These are phyloP conservation scores for Meloidogyne hapla DNA, from an alignment of 1,140 invertebrate genomes.

Conservation along the genomic window DNA sequence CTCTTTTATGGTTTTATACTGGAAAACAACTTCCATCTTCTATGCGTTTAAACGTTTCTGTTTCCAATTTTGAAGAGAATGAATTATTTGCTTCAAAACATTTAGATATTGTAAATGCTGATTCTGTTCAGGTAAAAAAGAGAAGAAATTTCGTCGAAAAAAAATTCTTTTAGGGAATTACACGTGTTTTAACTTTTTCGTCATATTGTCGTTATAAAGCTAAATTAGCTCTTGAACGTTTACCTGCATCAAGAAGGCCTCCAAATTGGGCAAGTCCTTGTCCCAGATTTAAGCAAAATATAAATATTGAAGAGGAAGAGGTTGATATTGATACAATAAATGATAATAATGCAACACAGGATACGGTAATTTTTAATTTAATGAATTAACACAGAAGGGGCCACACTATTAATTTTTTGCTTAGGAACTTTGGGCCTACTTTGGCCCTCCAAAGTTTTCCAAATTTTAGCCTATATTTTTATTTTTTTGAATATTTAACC, in stretches of 20 bases:
- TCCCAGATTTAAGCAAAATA: background rate
- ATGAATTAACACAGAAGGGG: too few relatives aligned
- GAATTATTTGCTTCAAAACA: conserved; percentile 23
- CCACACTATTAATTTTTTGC: too few relatives aligned
- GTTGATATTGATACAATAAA: too few relatives aligned
- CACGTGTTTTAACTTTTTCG: background rate
- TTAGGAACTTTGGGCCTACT: too few relatives aligned
- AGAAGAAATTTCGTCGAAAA: too few relatives aligned
- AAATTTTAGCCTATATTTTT: too few relatives aligned
- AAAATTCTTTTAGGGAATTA: background rate
- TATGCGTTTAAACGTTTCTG: background rate
- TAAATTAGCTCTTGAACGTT: background rate
- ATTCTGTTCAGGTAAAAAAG: conserved; percentile 14
- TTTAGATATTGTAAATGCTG: conserved; percentile 26
- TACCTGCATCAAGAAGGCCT: background rate
- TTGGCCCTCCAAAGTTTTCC: too few relatives aligned
- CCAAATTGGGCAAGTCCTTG: background rate
- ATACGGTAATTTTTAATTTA: background rate
- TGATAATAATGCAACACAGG: background rate
- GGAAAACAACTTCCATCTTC: background rate
- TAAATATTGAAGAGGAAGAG: background rate
- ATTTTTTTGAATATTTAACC: too few relatives aligned
- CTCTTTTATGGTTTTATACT: conserved; percentile 26
- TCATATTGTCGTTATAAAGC: background rate
- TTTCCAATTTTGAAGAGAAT: background rate